Base-by-base conservation (phyloP, 1,140 invertebrate genomes). In the Chionoecetes opilio region DNA sequence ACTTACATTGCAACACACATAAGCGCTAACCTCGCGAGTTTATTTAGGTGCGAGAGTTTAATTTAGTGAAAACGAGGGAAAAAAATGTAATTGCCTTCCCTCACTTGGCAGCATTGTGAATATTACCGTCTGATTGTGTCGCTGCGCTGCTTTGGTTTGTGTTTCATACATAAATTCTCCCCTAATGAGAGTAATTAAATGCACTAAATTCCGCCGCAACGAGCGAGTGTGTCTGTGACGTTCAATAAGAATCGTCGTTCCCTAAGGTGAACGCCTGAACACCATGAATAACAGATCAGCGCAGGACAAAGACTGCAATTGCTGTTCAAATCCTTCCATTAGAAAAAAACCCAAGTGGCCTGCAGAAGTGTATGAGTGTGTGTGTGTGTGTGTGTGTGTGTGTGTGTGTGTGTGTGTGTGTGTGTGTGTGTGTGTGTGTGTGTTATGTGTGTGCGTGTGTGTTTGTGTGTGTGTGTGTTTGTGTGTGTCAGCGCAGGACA, bases 351-450 rank as follows among this genome's bases (percentile, higher is more conserved):
- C 41, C 14, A 26, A n/a, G 1, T 2, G 63, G 8, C 6, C 26
- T n/a, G n/a, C 21, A 21, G 21, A 5, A 75, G 32, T 35, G 3
- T 88, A 11, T 88, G 32, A 35, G 32, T 88, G 26, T 88, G 53
- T 75, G 53, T 75, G 53, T 75, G 53, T 75, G 53, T 75, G 34
- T 90, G 88, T 38, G 35, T 90, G 35, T 90, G 35, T 90, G 35
- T 90, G 35, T 90, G 35, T 90, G 35, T 90, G 35, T 90, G 35
- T 90, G 35, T 38, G 38, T 90, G 26, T 90, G 38, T 89, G 87
- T 89, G 87, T 89, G 87, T 89, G 87, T 89, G 87, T 89, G 38
- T 90, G 38, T 90, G 21, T 46, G n/a, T n/a, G n/a, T n/a, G n/a
- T n/a, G n/a, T n/a, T n/a, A n/a, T n/a, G n/a, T n/a, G n/a, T n/a